Percentiles rank a stretch among this genome's conserved stretches.
These are phyloP conservation scores for Anastrepha obliqua DNA, from an alignment of 1,140 invertebrate genomes.

Conservation along the genomic window DNA sequence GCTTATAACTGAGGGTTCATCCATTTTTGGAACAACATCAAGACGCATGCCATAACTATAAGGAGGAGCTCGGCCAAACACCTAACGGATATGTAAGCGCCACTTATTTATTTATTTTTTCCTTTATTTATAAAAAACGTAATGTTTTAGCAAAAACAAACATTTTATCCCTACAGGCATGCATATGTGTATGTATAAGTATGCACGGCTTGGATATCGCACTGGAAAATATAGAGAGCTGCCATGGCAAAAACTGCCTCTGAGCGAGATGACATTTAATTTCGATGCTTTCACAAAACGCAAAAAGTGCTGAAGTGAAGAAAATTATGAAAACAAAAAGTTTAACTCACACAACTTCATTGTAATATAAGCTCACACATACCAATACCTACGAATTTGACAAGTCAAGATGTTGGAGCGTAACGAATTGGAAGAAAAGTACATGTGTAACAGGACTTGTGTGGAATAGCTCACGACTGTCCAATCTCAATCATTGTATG, in stretches of 20 bases:
- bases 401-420: not conserved
- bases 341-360: not conserved
- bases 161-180: not conserved
- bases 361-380: not conserved
- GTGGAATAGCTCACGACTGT: not conserved
- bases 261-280: conserved; percentile 9
- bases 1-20: no score
- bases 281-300: not conserved
- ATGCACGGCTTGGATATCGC: not conserved
- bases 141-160: no score
- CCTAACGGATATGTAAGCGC: no score
- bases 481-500: conserved; percentile 28
- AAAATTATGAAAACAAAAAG: not conserved
- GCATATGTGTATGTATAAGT: not conserved
- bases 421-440: not conserved
- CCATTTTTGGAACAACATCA: no score
- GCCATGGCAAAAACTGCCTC: not conserved
- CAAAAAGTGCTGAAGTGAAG: not conserved
- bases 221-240: not conserved
- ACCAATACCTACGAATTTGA: not conserved
- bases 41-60: no score
- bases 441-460: not conserved
- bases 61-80: no score
- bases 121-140: no score
- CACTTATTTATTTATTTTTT: no score